Evolutionary conservation across 2,113 vertebrate genomes (phyloP).

Genomic region (Rhinolophus sinicus): DNA sequence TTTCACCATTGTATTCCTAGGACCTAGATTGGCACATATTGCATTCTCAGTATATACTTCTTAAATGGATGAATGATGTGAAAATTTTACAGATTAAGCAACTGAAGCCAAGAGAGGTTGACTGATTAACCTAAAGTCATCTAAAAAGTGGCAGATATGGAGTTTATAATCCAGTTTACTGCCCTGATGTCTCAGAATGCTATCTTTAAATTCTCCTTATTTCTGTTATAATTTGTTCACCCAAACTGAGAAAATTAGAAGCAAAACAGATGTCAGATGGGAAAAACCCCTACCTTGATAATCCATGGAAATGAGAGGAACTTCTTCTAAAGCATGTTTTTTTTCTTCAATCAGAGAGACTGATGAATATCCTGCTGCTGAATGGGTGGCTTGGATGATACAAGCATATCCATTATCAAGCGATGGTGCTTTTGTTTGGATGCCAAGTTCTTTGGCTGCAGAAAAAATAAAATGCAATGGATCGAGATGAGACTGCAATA

Average conservation of each 20-base stretch:
- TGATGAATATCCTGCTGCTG: background rate
- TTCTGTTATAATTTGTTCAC: background rate
- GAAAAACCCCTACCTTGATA: background rate
- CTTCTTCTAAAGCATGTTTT: background rate
- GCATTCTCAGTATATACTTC: background rate
- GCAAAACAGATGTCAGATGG: background rate
- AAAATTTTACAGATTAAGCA: background rate
- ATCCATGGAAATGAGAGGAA: background rate
- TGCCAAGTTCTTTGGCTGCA: slow-evolving; percentile 24
- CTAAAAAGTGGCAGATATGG: background rate
- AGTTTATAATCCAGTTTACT: background rate
- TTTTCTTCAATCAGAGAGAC: background rate
- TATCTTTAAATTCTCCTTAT: background rate
- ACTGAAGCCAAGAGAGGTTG: background rate
- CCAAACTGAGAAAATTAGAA: slow-evolving; percentile 1
- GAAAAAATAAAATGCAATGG: slow-evolving; percentile 39
- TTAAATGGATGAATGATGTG: background rate
- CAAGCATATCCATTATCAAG: background rate
- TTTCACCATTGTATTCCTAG: background rate
- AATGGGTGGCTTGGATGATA: background rate
- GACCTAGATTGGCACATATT: background rate
- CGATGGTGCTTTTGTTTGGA: background rate
- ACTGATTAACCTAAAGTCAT: background rate
- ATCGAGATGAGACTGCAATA: slow-evolving; percentile 1
- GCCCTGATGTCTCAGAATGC: background rate